phyloP scores from a whole-genome alignment of 30 jellyfish, hydroid and myxozoan species.

The Cassiopea andromeda region DNA sequence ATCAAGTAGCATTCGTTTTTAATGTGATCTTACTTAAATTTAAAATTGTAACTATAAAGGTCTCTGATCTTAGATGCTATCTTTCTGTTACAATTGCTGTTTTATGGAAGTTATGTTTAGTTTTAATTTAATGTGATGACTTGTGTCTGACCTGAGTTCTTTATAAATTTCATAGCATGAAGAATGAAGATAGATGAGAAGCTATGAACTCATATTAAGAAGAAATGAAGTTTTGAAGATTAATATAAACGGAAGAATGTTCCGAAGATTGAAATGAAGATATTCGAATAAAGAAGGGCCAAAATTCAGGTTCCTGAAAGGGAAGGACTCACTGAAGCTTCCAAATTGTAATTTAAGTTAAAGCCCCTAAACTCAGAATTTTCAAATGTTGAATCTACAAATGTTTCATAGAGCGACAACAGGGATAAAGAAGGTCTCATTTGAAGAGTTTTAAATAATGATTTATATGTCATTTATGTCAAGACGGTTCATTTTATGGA shows the following conservation, averaged over 20 bases:
- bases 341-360: neutral
- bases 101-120: neutral
- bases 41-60: too few relatives aligned
- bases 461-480: too few relatives aligned
- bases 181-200: constrained; percentile 73
- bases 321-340: constrained; percentile 1
- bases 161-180: constrained; percentile 71
- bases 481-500: too few relatives aligned
- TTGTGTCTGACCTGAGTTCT: constrained; percentile 30
- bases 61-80: too few relatives aligned
- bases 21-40: too few relatives aligned
- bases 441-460: too few relatives aligned
- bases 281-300: neutral
- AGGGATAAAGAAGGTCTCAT: too few relatives aligned
- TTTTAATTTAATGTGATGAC: neutral
- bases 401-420: too few relatives aligned
- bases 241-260: constrained; percentile 15
- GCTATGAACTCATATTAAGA: constrained; percentile 46
- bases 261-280: constrained; percentile 10
- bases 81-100: neutral
- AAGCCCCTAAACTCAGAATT: neutral
- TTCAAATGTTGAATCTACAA: neutral
- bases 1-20: too few relatives aligned
- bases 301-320: constrained; percentile 1
- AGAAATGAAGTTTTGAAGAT: constrained; percentile 53